These are phyloP conservation scores for Xyrauchen texanus DNA, from an alignment of 2,113 vertebrate genomes.

Conservation along the genomic window DNA sequence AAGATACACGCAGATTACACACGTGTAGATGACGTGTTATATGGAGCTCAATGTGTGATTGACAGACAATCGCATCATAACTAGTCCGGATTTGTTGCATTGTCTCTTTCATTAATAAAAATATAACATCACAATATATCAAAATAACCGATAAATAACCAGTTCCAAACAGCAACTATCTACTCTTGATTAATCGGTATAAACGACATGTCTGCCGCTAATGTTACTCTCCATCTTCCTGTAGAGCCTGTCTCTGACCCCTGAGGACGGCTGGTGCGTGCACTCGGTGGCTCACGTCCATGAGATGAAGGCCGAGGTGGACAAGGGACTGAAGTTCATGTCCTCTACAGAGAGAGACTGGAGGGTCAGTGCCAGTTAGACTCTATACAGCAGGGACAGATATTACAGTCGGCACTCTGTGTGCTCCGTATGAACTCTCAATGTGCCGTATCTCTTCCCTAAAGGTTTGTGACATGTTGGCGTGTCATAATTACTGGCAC, in stretches of 20 bases:
- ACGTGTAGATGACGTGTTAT: too few species aligned
- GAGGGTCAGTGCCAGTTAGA: conserved; percentile 75
- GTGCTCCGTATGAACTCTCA: background rate
- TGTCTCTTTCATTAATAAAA: too few species aligned
- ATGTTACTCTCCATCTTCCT: background rate
- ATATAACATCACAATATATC: too few species aligned
- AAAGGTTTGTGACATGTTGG: conserved; percentile 84
- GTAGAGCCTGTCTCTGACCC: conserved; percentile 82
- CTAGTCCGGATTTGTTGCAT: too few species aligned
- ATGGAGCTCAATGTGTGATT: too few species aligned
- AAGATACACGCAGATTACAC: too few species aligned
- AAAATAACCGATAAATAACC: too few species aligned
- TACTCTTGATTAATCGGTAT: too few species aligned
- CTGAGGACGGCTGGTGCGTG: conserved; percentile 83
- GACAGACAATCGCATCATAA: too few species aligned
- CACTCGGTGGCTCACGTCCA: conserved; percentile 89
- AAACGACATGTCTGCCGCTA: too few species aligned
- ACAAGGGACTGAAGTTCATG: conserved; percentile 87
- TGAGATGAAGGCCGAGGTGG: conserved; percentile 88
- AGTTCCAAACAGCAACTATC: too few species aligned
- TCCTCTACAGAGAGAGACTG: conserved; percentile 82
- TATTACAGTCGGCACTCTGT: too few species aligned
- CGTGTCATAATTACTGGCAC: conserved; percentile 96
- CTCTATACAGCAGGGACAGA: background rate
- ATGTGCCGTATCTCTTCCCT: conserved; percentile 45